These are phyloP conservation scores for Stenichneumon culpator DNA, from an alignment of 2,888 invertebrate species.

Conservation along the genomic window DNA sequence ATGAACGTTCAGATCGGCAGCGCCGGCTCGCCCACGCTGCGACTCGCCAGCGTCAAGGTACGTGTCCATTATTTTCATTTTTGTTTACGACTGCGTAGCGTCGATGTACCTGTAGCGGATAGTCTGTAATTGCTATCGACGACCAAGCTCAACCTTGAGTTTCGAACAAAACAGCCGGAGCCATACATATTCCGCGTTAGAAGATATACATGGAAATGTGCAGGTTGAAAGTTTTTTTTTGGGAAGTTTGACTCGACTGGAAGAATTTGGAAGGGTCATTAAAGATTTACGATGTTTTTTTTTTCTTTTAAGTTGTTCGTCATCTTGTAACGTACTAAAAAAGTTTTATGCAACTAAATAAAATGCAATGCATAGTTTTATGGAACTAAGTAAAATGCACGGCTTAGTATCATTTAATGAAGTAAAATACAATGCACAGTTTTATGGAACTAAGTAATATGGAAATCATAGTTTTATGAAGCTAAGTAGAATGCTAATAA, in stretches of 20 bases:
- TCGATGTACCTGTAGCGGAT: neutral
- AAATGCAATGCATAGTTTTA: too few relatives aligned
- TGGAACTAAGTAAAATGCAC: too few relatives aligned
- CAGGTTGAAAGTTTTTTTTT: neutral
- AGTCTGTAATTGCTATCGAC: neutral
- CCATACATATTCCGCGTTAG: neutral
- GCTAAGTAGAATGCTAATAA: neutral
- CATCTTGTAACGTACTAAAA: neutral
- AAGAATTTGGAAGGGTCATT: neutral
- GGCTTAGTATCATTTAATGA: too few relatives aligned
- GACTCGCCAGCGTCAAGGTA: conserved; percentile 85
- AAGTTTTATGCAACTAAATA: too few relatives aligned
- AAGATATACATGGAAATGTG: neutral
- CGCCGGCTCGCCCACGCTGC: conserved; percentile 85
- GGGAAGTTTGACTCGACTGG: neutral
- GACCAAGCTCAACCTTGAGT: neutral
- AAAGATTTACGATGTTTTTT: neutral
- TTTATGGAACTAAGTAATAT: too few relatives aligned
- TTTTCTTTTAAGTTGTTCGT: too few relatives aligned
- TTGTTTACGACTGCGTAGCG: neutral
- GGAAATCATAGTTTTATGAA: too few relatives aligned
- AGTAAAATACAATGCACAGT: too few relatives aligned
- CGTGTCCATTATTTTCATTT: conserved; percentile 20
- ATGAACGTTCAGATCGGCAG: conserved; percentile 87
- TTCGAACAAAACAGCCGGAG: neutral